A percentile compares a stretch with the other conserved stretches of the same genome.
Conservation (phyloP, 2,888 invertebrate genomes). For the Atrina japonica region DNA sequence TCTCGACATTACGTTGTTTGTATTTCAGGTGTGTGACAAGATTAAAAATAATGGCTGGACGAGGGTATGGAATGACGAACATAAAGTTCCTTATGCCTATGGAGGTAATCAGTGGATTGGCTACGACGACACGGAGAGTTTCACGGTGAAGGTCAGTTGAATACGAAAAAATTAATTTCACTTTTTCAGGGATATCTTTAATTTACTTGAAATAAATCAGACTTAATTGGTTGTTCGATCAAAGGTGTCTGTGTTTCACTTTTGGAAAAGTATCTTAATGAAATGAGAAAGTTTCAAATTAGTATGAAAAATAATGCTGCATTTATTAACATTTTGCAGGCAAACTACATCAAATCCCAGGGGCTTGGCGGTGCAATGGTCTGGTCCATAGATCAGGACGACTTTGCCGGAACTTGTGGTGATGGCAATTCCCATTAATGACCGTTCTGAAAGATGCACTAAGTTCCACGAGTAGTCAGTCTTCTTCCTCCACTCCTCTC, state of each 20-base stretch:
- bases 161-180: too few relatives aligned
- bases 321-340: background rate
- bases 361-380: conserved; percentile 38
- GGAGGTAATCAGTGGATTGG: conserved; percentile 63
- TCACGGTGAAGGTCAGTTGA: conserved; percentile 55
- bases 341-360: conserved; percentile 22
- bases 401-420: conserved; percentile 31
- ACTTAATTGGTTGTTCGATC: too few relatives aligned
- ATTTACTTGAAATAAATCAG: too few relatives aligned
- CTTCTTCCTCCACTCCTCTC: too few relatives aligned
- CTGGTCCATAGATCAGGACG: conserved; percentile 36
- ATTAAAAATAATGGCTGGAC: conserved; percentile 39
- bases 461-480: too few relatives aligned
- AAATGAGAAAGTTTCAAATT: too few relatives aligned
- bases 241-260: too few relatives aligned
- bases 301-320: too few relatives aligned
- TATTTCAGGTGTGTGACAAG: conserved; percentile 47
- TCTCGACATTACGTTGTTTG: background rate
- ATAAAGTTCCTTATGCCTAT: conserved; percentile 84
- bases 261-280: too few relatives aligned
- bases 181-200: too few relatives aligned
- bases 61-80: conserved; percentile 77
- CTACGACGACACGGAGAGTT: conserved; percentile 57
- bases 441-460: too few relatives aligned
- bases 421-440: too few relatives aligned